These are phyloP conservation scores for Frankliniella fusca DNA, from an alignment of 2,888 invertebrate species.

Conservation along the genomic window DNA sequence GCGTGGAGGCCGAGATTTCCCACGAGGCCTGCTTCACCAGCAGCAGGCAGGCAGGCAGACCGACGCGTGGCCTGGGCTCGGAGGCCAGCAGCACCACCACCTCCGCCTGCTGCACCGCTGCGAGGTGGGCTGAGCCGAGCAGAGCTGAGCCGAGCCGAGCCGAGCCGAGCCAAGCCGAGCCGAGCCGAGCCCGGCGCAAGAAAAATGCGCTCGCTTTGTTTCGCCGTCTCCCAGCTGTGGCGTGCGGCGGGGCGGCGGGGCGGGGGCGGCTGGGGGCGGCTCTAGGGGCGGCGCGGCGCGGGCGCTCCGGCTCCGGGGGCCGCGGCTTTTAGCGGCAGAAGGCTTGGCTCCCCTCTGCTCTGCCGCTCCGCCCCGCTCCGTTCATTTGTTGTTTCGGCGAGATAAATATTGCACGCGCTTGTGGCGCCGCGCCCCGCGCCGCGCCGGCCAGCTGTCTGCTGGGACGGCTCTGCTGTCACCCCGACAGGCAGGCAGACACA, in stretches of 20 bases:
- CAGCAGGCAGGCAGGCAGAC: neutral
- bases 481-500: too few relatives aligned
- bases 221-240: neutral
- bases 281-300: too few relatives aligned
- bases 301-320: neutral
- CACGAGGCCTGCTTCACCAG: neutral
- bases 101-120: neutral
- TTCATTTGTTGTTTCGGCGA: slow-evolving; percentile 14
- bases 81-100: neutral
- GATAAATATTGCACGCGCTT: neutral
- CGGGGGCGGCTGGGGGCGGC: too few relatives aligned
- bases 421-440: neutral
- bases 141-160: neutral
- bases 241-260: too few relatives aligned
- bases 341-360: neutral
- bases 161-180: too few relatives aligned
- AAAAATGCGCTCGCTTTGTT: slow-evolving; percentile 9
- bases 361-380: neutral
- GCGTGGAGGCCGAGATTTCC: slow-evolving; percentile 3
- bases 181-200: neutral
- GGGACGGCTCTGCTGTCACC: too few relatives aligned
- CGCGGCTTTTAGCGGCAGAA: neutral
- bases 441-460: neutral
- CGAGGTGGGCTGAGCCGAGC: neutral
- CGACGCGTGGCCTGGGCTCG: neutral